Percentiles rank a stretch among this genome's conserved stretches.
Evolutionary conservation across 2,888 invertebrate genomes (phyloP).

Genomic region (Junonia oenone): DNA sequence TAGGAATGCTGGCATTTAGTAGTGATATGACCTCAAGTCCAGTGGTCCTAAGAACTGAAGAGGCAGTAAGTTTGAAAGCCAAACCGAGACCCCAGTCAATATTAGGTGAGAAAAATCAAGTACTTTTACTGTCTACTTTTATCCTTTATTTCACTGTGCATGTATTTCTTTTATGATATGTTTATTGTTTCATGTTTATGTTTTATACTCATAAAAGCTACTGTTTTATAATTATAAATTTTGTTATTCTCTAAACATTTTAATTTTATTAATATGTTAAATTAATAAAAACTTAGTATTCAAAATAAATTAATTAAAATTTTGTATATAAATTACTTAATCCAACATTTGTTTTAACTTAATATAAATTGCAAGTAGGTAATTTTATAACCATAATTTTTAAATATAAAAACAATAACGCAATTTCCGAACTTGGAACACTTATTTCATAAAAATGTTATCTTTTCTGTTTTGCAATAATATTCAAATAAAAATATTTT

Average conservation of each 20-base stretch:
- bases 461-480: too few relatives aligned
- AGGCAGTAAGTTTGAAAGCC: constrained; percentile 47
- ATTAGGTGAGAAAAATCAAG: constrained; percentile 56
- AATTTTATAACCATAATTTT: too few relatives aligned
- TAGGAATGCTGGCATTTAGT: constrained; percentile 69
- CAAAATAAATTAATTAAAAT: too few relatives aligned
- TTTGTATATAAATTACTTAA: neutral
- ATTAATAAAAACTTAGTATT: too few relatives aligned
- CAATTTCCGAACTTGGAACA: too few relatives aligned
- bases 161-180: constrained; percentile 3
- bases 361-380: too few relatives aligned
- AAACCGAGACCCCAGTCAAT: constrained; percentile 64
- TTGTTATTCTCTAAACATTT: too few relatives aligned
- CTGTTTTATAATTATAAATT: neutral
- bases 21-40: constrained; percentile 46
- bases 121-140: constrained; percentile 8
- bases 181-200: constrained; percentile 6
- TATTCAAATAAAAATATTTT: too few relatives aligned
- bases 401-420: too few relatives aligned
- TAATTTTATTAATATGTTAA: too few relatives aligned
- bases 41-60: constrained; percentile 41
- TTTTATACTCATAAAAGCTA: neutral
- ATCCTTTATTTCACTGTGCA: constrained; percentile 10
- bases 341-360: too few relatives aligned
- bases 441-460: neutral